phyloP scores from a whole-genome alignment of 2,113 vertebrate genomes.

The Plecotus auritus region DNA sequence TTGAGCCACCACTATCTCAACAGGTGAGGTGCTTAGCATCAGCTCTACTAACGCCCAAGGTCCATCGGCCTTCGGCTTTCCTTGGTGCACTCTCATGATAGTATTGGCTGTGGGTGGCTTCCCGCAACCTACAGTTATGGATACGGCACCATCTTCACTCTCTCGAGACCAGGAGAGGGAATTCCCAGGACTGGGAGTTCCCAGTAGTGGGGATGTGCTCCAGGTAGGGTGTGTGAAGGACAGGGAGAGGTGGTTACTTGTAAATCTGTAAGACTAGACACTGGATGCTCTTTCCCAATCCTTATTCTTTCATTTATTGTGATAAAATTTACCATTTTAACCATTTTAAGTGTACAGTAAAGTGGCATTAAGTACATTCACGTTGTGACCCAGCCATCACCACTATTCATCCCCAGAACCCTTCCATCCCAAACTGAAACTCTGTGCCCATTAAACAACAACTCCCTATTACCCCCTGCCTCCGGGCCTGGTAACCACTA shows the following conservation, averaged over 20 bases:
- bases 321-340: not conserved
- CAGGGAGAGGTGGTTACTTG: not conserved
- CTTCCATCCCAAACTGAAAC: not conserved
- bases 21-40: no score
- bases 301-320: not conserved
- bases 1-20: no score
- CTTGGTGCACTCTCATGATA: no score
- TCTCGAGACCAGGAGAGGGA: not conserved
- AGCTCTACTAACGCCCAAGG: no score
- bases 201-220: not conserved
- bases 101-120: no score
- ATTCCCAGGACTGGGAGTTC: not conserved
- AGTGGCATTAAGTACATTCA: not conserved
- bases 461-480: not conserved
- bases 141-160: not conserved
- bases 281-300: not conserved
- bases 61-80: no score
- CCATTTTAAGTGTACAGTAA: not conserved
- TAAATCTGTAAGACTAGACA: not conserved
- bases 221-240: no score
- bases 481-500: not conserved
- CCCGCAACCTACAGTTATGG: no score
- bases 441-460: fast-evolving
- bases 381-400: not conserved
- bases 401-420: not conserved